phyloP scores from a whole-genome alignment of 2,888 invertebrate species.

The Leucozona laternaria region DNA sequence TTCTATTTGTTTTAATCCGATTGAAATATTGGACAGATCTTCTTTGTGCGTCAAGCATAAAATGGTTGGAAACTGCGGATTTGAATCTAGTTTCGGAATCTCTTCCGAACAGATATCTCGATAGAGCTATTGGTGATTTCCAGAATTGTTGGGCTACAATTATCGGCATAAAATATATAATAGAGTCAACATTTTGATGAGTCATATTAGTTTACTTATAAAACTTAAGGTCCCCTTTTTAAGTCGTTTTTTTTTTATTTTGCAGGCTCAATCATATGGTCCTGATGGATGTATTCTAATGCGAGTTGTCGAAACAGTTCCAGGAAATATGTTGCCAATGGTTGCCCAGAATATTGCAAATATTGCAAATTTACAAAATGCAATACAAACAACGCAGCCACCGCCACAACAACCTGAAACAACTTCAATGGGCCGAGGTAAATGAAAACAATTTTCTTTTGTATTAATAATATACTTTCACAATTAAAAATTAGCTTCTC shows the following conservation, averaged over 20 bases:
- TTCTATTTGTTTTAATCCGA: too few relatives aligned
- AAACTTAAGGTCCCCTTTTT: background rate
- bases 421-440: conserved; percentile 75
- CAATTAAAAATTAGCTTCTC: conserved; percentile 13
- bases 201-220: background rate
- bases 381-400: conserved; percentile 62
- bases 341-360: conserved; percentile 80
- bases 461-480: background rate
- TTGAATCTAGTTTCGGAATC: too few relatives aligned
- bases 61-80: too few relatives aligned
- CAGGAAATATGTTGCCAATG: conserved; percentile 85
- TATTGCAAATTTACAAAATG: conserved; percentile 73
- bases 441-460: background rate
- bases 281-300: conserved; percentile 97
- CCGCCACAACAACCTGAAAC: conserved; percentile 66
- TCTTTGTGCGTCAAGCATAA: too few relatives aligned
- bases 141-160: too few relatives aligned
- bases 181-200: background rate
- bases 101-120: too few relatives aligned
- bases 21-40: too few relatives aligned
- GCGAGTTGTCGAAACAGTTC: conserved; percentile 97
- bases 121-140: too few relatives aligned
- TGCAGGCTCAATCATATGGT: conserved; percentile 96
- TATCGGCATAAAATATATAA: background rate
- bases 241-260: too few relatives aligned